A percentile compares a stretch with the other conserved stretches of the same genome.
phyloP scores from a whole-genome alignment of 2,888 invertebrate species.

The Troides aeacus region DNA sequence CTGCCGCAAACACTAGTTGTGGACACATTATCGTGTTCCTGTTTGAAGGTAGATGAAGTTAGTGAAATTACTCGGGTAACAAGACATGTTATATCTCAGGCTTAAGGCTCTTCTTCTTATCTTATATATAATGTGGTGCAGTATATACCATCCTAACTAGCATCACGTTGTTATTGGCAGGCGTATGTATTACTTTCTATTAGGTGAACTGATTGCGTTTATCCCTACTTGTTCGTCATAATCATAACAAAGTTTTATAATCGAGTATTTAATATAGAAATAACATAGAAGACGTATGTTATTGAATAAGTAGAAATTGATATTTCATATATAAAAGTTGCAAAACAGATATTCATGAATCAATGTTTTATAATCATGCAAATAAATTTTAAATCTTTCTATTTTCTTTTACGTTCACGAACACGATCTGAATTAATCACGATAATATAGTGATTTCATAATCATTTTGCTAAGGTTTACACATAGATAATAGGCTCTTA shows the following conservation, averaged over 20 bases:
- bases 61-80: no score
- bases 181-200: no score
- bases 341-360: neutral
- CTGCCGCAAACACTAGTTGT: no score
- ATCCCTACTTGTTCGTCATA: neutral
- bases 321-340: neutral
- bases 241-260: neutral
- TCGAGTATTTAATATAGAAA: neutral
- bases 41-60: no score
- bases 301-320: neutral
- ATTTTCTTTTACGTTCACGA: neutral
- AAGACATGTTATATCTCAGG: no score
- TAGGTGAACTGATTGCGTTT: neutral
- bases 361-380: conserved; percentile 9
- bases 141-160: no score
- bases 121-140: no score
- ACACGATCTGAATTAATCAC: conserved; percentile 15
- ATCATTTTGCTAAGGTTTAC: conserved; percentile 13
- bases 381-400: conserved; percentile 4
- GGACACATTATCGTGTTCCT: no score
- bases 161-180: no score
- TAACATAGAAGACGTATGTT: neutral
- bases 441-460: conserved; percentile 18
- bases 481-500: conserved; percentile 27
- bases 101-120: no score